Conservation (phyloP, 2,888 invertebrate genomes). For the Diaprepes abbreviatus region DNA sequence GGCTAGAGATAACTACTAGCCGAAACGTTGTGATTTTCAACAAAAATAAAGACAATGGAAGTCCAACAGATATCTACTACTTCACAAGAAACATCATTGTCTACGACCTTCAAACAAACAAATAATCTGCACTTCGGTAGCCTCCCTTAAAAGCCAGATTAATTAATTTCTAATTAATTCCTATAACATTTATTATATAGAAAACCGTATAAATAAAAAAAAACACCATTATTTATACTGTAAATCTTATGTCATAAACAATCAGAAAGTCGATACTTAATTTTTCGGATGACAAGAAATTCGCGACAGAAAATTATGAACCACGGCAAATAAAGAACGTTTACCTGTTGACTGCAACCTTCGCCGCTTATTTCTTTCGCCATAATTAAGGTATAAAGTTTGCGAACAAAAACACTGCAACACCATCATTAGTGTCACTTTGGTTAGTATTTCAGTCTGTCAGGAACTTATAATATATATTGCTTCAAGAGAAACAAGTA, state of each 20-base stretch:
- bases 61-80: too few relatives aligned
- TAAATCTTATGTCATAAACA: background rate
- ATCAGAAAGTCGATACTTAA: background rate
- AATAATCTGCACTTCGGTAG: too few relatives aligned
- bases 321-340: background rate
- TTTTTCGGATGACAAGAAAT: slow-evolving; percentile 7
- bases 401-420: background rate
- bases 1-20: too few relatives aligned
- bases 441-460: slow-evolving; percentile 5
- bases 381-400: slow-evolving; percentile 5
- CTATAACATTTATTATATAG: too few relatives aligned
- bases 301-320: background rate
- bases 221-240: background rate
- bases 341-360: background rate
- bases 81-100: too few relatives aligned
- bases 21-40: too few relatives aligned
- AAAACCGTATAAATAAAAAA: background rate
- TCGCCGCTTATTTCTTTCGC: slow-evolving; percentile 4
- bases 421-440: slow-evolving; percentile 8
- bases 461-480: background rate
- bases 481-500: background rate
- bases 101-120: too few relatives aligned
- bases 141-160: too few relatives aligned
- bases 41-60: too few relatives aligned
- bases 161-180: too few relatives aligned